Evolutionary conservation across 35 echinoderm and acorn worm genomes (phyloP), one percentile per base, ranked within the genome.

Genomic region (Ophiothrix spiculata): DNA sequence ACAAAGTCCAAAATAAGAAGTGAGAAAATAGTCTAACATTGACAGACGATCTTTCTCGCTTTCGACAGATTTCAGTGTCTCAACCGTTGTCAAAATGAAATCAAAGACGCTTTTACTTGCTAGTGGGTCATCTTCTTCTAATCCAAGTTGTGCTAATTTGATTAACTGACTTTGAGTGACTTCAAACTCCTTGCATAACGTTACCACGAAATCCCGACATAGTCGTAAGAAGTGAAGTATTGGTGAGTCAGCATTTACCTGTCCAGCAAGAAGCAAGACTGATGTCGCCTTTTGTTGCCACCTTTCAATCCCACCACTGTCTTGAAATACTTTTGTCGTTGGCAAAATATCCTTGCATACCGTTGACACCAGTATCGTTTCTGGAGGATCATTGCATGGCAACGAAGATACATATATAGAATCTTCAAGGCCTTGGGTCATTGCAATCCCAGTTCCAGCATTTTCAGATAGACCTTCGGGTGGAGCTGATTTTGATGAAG

Each of bases 1-100:
- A 75, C 84, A 86, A n/a, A 64, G 84, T 15, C 84, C 84, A 49
- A 86, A 86, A 32, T 86, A 86, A 31, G 36, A 41, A 25, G 69
- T 31, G 1, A 86, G 36, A 86, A 86, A 86, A 16, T 64, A 0
- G 34, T 64, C 42, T 25, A 35, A 39, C 19, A n/a, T 74, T 31
- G 54, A 69, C 31, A 2, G 28, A 73, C 74, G 33, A 34, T 0
- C 35, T 75, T 6, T 33, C 19, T 31, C n/a, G 32, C 40, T 32
- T 1, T 73, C 21, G 17, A 39, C 31, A 16, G 31, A 32, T 39
- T 39, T 29, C 64, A 38, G 34, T 28, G 36, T 25, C 31, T 82
- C 41, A 32, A 82, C 56, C 10, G 46, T 86, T 23, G 23, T 36
- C 23, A 32, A 21, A 0, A 86, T 29, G 39, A 86, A 86, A 17